Base-by-base conservation (phyloP, 1,140 invertebrate species). In the Venustaconcha ellipsiformis region DNA sequence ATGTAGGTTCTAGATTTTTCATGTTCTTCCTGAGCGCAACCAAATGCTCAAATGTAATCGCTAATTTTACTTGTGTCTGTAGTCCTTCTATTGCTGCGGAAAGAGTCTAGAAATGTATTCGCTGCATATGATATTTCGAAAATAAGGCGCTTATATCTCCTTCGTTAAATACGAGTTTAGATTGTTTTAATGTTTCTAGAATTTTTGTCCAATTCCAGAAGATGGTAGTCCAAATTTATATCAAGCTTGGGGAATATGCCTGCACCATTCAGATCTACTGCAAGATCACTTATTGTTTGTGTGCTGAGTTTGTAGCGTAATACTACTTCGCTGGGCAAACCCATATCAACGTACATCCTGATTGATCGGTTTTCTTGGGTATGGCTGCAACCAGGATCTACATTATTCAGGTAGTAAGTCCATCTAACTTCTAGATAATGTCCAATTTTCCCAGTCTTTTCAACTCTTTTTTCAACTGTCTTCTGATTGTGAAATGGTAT, bases 381-480 rank as follows among this genome's bases (percentile, higher is more conserved):
- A 78, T 84, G 18, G 82, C 77, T 0, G 75, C 69, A n/a, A 79
- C 69, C 5, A 83, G 72, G 26, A 26, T 26, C 2, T 26, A 26
- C 13, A 72, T 81, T 14, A 85, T 73, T 84, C 83, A 88, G 17
- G 71, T 67, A 8, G 78, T 84, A n/a, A 80, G 85, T 18, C 79
- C 84, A 20, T 69, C 64, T 12, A 80, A 74, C 57, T 72, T 81
- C 69, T 86, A 84, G 26, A 86, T 80, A 20, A 83, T 81, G 55
- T 79, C 79, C 0, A 67, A 18, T 57, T 63, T 14, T 73, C 75
- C 71, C 0, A 78, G 55, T 11, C 68, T 18, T 20, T 80, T 30
- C 11, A 80, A n/a, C 63, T 80, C 74, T 20, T 63, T 64, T 70
- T 82, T 73, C 5, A 83, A 14, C 20, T 73, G 58, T 58, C 55